Evolutionary conservation across 2,113 vertebrate genomes (phyloP).

Genomic region (Syngnathoides biaculeatus): DNA sequence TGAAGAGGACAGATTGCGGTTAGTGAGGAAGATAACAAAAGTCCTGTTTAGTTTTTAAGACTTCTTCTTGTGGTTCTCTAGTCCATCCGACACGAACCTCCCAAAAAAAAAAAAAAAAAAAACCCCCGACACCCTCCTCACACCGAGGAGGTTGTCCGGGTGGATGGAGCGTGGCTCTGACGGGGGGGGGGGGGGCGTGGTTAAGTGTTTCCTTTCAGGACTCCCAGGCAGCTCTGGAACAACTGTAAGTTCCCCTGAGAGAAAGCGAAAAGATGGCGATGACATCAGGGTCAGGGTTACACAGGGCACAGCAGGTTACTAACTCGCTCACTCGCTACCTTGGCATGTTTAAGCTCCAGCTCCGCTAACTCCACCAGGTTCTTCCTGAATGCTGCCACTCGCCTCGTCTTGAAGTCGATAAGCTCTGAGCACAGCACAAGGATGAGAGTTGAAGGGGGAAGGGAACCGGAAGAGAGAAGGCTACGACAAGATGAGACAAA

Average conservation of each 20-base stretch:
- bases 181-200: slow-evolving; percentile 29
- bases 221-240: slow-evolving; percentile 92
- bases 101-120: no score
- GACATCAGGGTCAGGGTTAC: not conserved
- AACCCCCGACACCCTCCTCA: not conserved
- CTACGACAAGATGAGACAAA: no score
- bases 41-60: slow-evolving; percentile 49
- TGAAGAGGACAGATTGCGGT: slow-evolving; percentile 38
- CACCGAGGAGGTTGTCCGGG: slow-evolving; percentile 7
- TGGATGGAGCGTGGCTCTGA: not conserved
- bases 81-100: not conserved
- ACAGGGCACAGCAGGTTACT: not conserved
- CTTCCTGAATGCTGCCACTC: slow-evolving; percentile 97
- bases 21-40: slow-evolving; percentile 68
- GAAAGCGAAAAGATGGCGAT: slow-evolving; percentile 12
- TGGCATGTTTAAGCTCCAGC: slow-evolving; percentile 97
- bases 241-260: slow-evolving; percentile 91
- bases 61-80: slow-evolving; percentile 20
- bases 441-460: not conserved
- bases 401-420: slow-evolving; percentile 95
- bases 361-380: slow-evolving; percentile 98
- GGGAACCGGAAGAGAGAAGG: not conserved
- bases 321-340: slow-evolving; percentile 72
- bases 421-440: slow-evolving; percentile 76
- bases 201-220: slow-evolving; percentile 95